Conservation (phyloP, 2,797 vertebrate species). For the Macropodus opercularis region DNA sequence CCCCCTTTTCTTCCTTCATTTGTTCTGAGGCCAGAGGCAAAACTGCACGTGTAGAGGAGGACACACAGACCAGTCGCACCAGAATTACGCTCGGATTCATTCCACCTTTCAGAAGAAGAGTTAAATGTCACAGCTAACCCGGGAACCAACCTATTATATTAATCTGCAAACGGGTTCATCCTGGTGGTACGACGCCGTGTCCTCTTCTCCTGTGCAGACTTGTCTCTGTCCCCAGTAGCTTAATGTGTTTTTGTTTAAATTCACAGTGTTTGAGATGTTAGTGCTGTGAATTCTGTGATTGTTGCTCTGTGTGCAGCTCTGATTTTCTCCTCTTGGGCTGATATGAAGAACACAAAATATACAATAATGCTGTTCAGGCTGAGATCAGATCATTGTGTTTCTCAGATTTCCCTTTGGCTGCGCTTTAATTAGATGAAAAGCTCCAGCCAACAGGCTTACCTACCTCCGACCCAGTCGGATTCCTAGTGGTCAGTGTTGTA, state of each 20-base stretch:
- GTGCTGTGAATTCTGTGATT: slow-evolving; percentile 42
- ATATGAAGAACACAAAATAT: slow-evolving; percentile 51
- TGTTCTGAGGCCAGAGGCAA: slow-evolving; percentile 77
- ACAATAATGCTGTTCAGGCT: slow-evolving; percentile 38
- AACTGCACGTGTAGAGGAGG: slow-evolving; percentile 66
- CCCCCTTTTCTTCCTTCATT: slow-evolving; percentile 90
- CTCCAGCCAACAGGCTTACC: slow-evolving; percentile 56
- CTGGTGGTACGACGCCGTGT: slow-evolving; percentile 16
- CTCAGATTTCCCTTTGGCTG: slow-evolving; percentile 71
- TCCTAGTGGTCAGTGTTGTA: slow-evolving; percentile 46
- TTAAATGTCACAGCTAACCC: slow-evolving; percentile 29
- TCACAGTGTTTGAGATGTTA: slow-evolving; percentile 53
- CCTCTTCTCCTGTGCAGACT: slow-evolving; percentile 65
- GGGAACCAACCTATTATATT: slow-evolving; percentile 29
- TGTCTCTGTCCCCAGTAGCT: slow-evolving; percentile 65
- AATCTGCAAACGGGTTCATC: slow-evolving; percentile 28
- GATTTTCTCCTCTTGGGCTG: slow-evolving; percentile 34
- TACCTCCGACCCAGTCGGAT: slow-evolving; percentile 59
- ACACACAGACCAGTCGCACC: too few relatives aligned
- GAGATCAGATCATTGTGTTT: slow-evolving; percentile 56
- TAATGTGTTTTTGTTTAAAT: slow-evolving; percentile 58
- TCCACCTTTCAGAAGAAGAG: slow-evolving; percentile 38
- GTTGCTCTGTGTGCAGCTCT: slow-evolving; percentile 18
- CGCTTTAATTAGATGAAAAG: slow-evolving; percentile 73
- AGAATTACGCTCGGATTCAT: slow-evolving; percentile 18